Conservation (phyloP, 2,888 invertebrate species). For the Diogma glabrata region DNA sequence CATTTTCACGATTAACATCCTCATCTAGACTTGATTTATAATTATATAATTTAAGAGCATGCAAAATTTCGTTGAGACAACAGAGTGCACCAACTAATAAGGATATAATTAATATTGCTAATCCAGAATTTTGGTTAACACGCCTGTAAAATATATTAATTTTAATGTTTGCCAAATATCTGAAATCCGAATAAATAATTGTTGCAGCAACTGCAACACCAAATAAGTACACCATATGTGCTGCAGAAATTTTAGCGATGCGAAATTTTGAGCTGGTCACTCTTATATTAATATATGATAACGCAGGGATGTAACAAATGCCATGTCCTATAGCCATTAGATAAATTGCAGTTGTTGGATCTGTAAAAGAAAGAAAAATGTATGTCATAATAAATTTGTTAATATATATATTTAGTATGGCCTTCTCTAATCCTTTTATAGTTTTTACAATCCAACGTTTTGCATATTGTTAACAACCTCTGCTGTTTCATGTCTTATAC, state of each 20-base stretch:
- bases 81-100: background rate
- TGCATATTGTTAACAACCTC: too few species aligned
- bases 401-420: too few species aligned
- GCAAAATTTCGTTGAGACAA: background rate
- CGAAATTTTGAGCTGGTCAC: constrained; percentile 7
- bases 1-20: background rate
- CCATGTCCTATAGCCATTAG: constrained; percentile 11
- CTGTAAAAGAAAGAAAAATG: background rate
- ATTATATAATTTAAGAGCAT: background rate
- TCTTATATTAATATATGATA: constrained; percentile 7
- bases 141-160: too few species aligned
- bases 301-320: constrained; percentile 10
- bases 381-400: too few species aligned
- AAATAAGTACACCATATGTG: constrained; percentile 8
- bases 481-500: too few species aligned
- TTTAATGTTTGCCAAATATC: background rate
- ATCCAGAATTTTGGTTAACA: too few species aligned
- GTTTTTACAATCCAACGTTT: too few species aligned
- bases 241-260: constrained; percentile 4
- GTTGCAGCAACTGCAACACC: constrained; percentile 6
- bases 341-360: constrained; percentile 8
- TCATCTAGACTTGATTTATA: constrained; percentile 1
- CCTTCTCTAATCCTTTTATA: too few species aligned
- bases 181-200: background rate
- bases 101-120: too few species aligned